Percentiles rank a stretch among this genome's conserved stretches.
Evolutionary conservation across 2,113 vertebrate species (phyloP).

Genomic region (Epinephelus cyanopodus): DNA sequence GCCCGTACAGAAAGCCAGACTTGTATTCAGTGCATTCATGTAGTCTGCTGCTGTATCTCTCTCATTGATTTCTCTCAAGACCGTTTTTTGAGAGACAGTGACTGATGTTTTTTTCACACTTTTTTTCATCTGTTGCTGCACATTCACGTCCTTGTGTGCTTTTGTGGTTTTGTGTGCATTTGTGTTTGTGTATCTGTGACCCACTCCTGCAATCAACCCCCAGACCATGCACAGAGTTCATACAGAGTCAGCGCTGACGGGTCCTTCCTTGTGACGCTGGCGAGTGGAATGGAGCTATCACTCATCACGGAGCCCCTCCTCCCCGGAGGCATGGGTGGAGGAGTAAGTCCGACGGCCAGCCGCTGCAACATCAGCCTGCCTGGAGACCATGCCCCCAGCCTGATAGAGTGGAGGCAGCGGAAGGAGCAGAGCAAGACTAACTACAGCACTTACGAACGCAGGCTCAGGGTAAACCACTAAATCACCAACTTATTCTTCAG

Average conservation of each 20-base stretch:
- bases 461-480: conserved; percentile 90
- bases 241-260: conserved; percentile 96
- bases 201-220: neutral
- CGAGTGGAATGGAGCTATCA: conserved; percentile 96
- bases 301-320: conserved; percentile 96
- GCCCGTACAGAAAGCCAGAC: conserved; percentile 26
- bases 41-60: conserved; percentile 9
- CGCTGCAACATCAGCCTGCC: conserved; percentile 98
- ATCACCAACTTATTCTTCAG: neutral
- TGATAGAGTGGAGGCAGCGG: conserved; percentile 97
- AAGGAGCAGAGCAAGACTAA: conserved; percentile 96
- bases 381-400: conserved; percentile 94
- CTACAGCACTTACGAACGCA: conserved; percentile 94
- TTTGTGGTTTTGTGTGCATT: conserved; percentile 47
- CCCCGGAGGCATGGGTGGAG: conserved; percentile 87
- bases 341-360: conserved; percentile 93
- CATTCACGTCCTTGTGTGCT: conserved; percentile 15
- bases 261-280: conserved; percentile 93
- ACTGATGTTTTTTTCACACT: conserved; percentile 66
- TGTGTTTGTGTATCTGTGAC: conserved; percentile 4
- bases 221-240: conserved; percentile 94
- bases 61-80: conserved; percentile 37
- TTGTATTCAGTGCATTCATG: conserved; percentile 27
- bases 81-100: neutral
- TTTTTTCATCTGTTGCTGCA: conserved; percentile 39